Evolutionary conservation across 2,113 vertebrate genomes (phyloP).

Genomic region (Bambusicola thoracicus): DNA sequence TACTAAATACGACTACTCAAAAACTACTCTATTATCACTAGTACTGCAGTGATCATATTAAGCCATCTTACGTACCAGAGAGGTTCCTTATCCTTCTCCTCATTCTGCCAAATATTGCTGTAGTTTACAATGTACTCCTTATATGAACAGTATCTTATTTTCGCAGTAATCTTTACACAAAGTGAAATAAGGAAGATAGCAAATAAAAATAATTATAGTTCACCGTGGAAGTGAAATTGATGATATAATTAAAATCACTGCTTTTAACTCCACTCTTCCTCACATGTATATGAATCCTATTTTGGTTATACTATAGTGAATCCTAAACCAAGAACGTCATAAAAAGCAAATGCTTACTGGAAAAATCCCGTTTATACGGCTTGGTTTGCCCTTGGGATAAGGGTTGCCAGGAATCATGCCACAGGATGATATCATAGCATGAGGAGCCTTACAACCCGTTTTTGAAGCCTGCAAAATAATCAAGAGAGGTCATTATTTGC

Average conservation of each 20-base stretch:
- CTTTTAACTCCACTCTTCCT: neutral
- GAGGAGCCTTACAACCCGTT: constrained; percentile 95
- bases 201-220: neutral
- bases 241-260: neutral
- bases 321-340: neutral
- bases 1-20: neutral
- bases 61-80: neutral
- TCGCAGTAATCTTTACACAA: neutral
- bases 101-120: neutral
- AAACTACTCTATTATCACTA: neutral
- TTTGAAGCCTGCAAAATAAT: constrained; percentile 89
- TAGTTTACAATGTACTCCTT: neutral
- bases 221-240: neutral
- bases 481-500: neutral
- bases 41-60: neutral
- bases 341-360: constrained; percentile 83
- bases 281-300: neutral
- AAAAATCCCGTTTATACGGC: constrained; percentile 92
- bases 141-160: neutral
- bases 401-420: constrained; percentile 98
- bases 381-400: constrained; percentile 97
- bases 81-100: neutral
- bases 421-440: constrained; percentile 98
- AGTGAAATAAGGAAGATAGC: neutral
- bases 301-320: neutral